Base-by-base conservation (phyloP, 2,888 invertebrate genomes). In the Phragmatobia fuliginosa region DNA sequence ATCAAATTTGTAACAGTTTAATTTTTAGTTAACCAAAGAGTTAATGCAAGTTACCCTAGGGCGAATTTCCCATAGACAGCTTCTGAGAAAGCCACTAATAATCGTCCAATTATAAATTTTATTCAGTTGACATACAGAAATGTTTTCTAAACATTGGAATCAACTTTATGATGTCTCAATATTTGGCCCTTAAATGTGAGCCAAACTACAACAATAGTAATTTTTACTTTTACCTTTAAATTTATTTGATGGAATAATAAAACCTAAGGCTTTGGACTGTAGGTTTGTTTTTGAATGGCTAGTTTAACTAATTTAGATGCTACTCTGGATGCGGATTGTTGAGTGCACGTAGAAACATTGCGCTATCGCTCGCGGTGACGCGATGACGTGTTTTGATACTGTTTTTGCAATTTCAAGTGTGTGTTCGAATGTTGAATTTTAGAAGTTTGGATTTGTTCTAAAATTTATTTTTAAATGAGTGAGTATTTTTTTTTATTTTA, bases 171-270 rank as follows among this genome's bases (percentile, higher is more conserved):
- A 68, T 62, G n/a, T 59, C 45, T 68, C 33, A 59, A 65, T 67
- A 41, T 49, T 59, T 73, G 38, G 68, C 73, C 72, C 70, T 81
- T 72, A 59, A 32, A 70, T 61, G 56, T 74, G 65, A 73, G 70
- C 32, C 1, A 66, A 62, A 49, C 31, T 61, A 74, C 68, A 62
- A 72, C 36, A 70, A 81, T 78, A 72, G 74, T 67, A 25, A 61
- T 70, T 81, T 72, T 79, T 75, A 82, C 82, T 82, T 83, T 82
- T 82, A 82, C 83, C 78, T 75, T 73, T 79, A 66, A 65, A 75
- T 61, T 28, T 6, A 62, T 5, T 25, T 2, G 2, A 8, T 31
- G 11, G 8, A 32, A 66, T 45, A n/a, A 63, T 0, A 2, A 73
- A 68, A 38, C 56, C 36, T 65, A 11, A 21, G 6, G 2, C 4